Conservation (phyloP, 1,140 invertebrate genomes). For the Neotoxoptera formosana region DNA sequence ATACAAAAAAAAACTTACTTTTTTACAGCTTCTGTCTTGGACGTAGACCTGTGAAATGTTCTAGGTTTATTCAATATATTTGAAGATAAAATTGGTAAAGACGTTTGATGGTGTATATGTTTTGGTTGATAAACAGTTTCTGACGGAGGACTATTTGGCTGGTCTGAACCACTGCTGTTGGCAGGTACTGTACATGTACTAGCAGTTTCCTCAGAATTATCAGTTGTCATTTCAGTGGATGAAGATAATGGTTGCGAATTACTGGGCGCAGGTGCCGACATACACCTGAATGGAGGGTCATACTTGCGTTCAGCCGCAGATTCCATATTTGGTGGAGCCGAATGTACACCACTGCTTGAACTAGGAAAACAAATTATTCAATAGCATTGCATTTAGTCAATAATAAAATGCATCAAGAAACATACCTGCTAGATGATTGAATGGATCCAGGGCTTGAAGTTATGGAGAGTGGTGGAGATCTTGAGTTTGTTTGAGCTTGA, state of each 20-base stretch:
- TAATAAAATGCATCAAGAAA: background rate
- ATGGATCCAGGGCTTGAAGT: slow-evolving; percentile 50
- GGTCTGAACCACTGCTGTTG: slow-evolving; percentile 43
- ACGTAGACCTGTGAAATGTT: slow-evolving; percentile 56
- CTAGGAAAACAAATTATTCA: background rate
- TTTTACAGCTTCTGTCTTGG: slow-evolving; percentile 61
- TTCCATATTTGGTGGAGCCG: slow-evolving; percentile 51
- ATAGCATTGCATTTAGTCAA: background rate
- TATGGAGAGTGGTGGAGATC: slow-evolving; percentile 49
- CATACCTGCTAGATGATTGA: slow-evolving; percentile 49
- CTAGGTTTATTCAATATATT: slow-evolving; percentile 58
- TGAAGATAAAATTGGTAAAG: slow-evolving; percentile 60
- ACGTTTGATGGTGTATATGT: slow-evolving; percentile 60
- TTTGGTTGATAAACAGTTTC: slow-evolving; percentile 44
- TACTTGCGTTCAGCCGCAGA: background rate
- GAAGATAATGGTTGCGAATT: slow-evolving; percentile 34
- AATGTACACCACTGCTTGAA: slow-evolving; percentile 52
- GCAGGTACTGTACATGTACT: slow-evolving; percentile 55
- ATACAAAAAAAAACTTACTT: slow-evolving; percentile 60
- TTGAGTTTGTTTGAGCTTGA: slow-evolving; percentile 55
- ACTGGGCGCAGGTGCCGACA: slow-evolving; percentile 49
- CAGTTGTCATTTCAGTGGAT: slow-evolving; percentile 49
- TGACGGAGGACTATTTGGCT: slow-evolving; percentile 44
- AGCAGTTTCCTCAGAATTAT: slow-evolving; percentile 51
- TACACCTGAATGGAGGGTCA: slow-evolving; percentile 23